Evolutionary conservation across 2,113 vertebrate genomes (phyloP).

Genomic region (Salvelinus fontinalis): DNA sequence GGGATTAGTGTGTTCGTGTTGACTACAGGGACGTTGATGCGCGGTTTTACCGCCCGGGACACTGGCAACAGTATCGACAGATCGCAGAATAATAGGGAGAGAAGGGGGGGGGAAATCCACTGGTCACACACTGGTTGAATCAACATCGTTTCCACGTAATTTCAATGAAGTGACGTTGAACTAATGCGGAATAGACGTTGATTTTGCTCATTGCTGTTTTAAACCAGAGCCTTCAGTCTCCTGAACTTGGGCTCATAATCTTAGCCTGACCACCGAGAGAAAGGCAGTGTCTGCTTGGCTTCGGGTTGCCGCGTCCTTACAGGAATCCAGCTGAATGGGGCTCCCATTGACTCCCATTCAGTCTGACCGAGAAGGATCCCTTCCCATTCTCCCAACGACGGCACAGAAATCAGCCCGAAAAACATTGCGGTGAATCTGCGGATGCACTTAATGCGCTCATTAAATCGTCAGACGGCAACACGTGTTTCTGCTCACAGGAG

Average conservation of each 20-base stretch:
- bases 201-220: too few species aligned
- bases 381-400: too few species aligned
- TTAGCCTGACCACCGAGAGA: too few species aligned
- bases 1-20: constrained; percentile 16
- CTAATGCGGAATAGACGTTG: too few species aligned
- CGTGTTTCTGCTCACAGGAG: constrained; percentile 60
- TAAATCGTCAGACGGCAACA: constrained; percentile 52
- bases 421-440: constrained; percentile 41
- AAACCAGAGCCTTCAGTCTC: too few species aligned
- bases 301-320: not conserved
- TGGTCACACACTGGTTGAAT: too few species aligned
- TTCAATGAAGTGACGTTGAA: too few species aligned
- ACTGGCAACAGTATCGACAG: too few species aligned
- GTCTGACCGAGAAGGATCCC: constrained; percentile 9
- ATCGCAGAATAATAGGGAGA: not conserved
- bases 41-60: not conserved
- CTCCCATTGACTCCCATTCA: too few species aligned
- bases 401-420: constrained; percentile 24
- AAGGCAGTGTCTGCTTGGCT: not conserved
- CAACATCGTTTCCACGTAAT: too few species aligned
- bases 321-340: not conserved
- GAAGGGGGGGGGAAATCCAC: too few species aligned
- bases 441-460: constrained; percentile 62
- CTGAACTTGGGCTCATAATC: too few species aligned
- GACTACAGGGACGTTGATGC: constrained; percentile 21